phyloP scores from a whole-genome alignment of 2,113 vertebrate species.

The Bufo bufo region DNA sequence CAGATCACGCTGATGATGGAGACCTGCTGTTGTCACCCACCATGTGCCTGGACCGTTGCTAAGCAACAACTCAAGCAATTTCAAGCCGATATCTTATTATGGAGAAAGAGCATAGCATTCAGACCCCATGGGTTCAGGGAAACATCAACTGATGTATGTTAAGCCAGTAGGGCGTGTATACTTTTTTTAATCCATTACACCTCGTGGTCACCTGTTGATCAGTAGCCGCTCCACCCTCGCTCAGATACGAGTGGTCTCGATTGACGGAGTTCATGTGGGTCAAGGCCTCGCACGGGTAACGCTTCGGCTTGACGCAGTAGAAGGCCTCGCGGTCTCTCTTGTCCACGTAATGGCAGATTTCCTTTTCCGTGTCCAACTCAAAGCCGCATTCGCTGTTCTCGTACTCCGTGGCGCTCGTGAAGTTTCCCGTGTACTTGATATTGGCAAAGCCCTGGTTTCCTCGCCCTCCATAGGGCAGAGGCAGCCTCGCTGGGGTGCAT shows the following conservation, averaged over 20 bases:
- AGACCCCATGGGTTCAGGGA: too few relatives aligned
- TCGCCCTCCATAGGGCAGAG: conserved; percentile 62
- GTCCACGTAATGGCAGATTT: conserved; percentile 62
- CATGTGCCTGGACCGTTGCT: too few relatives aligned
- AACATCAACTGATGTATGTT: too few relatives aligned
- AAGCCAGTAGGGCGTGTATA: neutral
- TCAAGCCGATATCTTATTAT: too few relatives aligned
- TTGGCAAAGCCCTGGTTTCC: conserved; percentile 63
- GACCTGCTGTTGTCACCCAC: too few relatives aligned
- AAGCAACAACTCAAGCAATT: too few relatives aligned
- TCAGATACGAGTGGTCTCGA: conserved; percentile 17
- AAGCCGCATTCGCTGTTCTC: conserved; percentile 58
- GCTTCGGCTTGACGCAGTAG: conserved; percentile 51
- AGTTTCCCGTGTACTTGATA: conserved; percentile 62
- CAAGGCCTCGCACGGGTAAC: neutral
- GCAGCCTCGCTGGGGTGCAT: conserved; percentile 67
- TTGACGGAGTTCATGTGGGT: conserved; percentile 36
- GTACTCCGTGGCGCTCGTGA: conserved; percentile 34
- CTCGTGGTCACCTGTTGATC: conserved; percentile 5
- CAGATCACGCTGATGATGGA: too few relatives aligned
- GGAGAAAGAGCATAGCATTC: too few relatives aligned
- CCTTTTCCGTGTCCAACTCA: conserved; percentile 46
- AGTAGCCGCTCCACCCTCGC: conserved; percentile 12
- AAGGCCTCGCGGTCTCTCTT: conserved; percentile 62
- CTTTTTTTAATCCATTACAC: neutral